Percentiles rank a stretch among this genome's conserved stretches.
These are phyloP conservation scores for Callipepla californica DNA, from an alignment of 2,113 vertebrate genomes.

Conservation along the genomic window DNA sequence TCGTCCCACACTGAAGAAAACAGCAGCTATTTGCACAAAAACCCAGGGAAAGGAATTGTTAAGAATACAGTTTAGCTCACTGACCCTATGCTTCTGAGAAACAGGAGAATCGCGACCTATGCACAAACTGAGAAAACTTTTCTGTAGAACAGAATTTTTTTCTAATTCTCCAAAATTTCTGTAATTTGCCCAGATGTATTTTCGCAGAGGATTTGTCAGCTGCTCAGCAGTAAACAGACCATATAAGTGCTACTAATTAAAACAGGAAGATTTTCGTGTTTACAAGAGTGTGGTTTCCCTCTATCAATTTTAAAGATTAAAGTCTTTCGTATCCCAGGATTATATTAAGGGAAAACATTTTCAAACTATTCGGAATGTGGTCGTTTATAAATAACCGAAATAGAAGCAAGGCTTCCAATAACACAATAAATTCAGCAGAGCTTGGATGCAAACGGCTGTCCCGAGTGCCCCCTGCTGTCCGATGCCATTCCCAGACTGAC, in stretches of 20 bases:
- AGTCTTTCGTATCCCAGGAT: background rate
- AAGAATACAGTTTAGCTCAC: background rate
- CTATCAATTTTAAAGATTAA: background rate
- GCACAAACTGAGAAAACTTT: background rate
- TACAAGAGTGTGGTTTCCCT: background rate
- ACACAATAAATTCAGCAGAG: background rate
- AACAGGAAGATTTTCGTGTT: background rate
- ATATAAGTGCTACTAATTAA: background rate
- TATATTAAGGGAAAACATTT: background rate
- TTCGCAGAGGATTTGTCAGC: background rate
- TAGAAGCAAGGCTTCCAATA: background rate
- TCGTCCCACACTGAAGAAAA: background rate
- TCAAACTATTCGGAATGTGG: background rate
- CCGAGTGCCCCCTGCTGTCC: conserved; percentile 66
- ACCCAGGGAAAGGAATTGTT: background rate
- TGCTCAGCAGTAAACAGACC: background rate
- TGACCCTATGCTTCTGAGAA: background rate
- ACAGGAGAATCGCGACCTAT: background rate
- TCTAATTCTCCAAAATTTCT: background rate
- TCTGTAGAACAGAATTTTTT: background rate
- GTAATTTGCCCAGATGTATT: background rate
- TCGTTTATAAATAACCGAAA: background rate
- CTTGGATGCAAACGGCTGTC: background rate
- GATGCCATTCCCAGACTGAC: rapidly evolving
- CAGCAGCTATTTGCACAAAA: background rate